These are phyloP conservation scores for Congeria kusceri DNA, from an alignment of 2,888 invertebrate genomes.

Conservation along the genomic window DNA sequence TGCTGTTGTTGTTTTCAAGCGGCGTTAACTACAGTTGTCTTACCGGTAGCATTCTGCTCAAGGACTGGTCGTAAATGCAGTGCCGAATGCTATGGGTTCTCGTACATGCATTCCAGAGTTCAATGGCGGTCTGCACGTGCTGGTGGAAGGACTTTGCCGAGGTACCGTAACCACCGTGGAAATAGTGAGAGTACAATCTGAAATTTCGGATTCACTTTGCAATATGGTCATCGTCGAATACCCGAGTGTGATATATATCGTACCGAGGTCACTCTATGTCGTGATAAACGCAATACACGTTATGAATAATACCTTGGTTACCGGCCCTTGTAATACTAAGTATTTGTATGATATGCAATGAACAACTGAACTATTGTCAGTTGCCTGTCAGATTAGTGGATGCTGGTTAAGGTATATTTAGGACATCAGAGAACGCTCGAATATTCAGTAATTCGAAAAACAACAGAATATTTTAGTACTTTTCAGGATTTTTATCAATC, in stretches of 20 bases:
- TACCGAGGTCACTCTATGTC: too few relatives aligned
- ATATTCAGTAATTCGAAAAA: too few relatives aligned
- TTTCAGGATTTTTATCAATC: too few relatives aligned
- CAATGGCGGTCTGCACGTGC: slow-evolving; percentile 27
- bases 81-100: slow-evolving; percentile 34
- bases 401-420: too few relatives aligned
- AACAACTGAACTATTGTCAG: too few relatives aligned
- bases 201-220: neutral
- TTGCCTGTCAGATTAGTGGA: too few relatives aligned
- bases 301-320: neutral
- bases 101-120: slow-evolving; percentile 30
- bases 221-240: too few relatives aligned
- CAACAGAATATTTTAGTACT: too few relatives aligned
- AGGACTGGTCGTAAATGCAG: slow-evolving; percentile 33
- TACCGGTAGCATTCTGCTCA: slow-evolving; percentile 35
- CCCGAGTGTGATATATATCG: too few relatives aligned
- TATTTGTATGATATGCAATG: neutral
- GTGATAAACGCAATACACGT: too few relatives aligned
- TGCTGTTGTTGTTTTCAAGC: neutral
- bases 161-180: slow-evolving; percentile 37
- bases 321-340: neutral
- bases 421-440: too few relatives aligned
- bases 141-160: slow-evolving; percentile 42
- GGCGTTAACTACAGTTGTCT: neutral
- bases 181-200: slow-evolving; percentile 55